A percentile compares a stretch with the other conserved stretches of the same genome.
These are phyloP conservation scores for Sylvilagus floridanus DNA, from an alignment of 2,797 vertebrate genomes.

Conservation along the genomic window DNA sequence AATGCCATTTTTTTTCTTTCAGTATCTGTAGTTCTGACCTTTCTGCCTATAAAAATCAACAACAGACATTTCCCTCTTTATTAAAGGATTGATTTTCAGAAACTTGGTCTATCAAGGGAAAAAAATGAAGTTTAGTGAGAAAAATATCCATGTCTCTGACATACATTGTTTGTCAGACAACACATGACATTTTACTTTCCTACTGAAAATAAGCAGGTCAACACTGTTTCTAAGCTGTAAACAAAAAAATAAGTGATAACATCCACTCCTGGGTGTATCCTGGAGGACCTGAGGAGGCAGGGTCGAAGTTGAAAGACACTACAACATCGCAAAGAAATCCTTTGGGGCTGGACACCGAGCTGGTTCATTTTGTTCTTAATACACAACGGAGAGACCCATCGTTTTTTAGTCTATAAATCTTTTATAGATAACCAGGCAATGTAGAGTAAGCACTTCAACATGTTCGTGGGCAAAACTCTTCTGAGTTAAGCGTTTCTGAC, in stretches of 20 bases:
- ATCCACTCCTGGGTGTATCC: not conserved
- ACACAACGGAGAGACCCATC: not conserved
- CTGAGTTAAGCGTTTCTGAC: not conserved
- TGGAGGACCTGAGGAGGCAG: not conserved
- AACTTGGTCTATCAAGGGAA: slow-evolving; percentile 3
- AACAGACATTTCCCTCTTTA: slow-evolving; percentile 81
- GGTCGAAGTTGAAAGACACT: not conserved
- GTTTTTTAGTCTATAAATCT: not conserved
- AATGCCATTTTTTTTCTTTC: slow-evolving; percentile 67
- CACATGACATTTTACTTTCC: slow-evolving; percentile 44
- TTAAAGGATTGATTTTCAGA: slow-evolving; percentile 80
- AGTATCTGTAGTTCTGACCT: slow-evolving; percentile 81
- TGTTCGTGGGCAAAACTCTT: rapidly evolving
- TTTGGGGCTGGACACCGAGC: not conserved
- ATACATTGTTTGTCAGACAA: slow-evolving; percentile 43
- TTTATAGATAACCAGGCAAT: not conserved
- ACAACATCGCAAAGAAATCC: not conserved
- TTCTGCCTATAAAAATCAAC: slow-evolving; percentile 77
- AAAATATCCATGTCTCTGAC: slow-evolving; percentile 61
- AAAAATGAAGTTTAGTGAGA: slow-evolving; percentile 27
- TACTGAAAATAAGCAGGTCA: slow-evolving; percentile 8
- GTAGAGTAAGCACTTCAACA: not conserved
- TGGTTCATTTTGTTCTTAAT: not conserved
- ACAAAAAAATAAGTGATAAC: slow-evolving; percentile 26
- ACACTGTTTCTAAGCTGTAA: not conserved